phyloP scores from a whole-genome alignment of 2,113 vertebrate species.

The Grammatotria lemairii region DNA sequence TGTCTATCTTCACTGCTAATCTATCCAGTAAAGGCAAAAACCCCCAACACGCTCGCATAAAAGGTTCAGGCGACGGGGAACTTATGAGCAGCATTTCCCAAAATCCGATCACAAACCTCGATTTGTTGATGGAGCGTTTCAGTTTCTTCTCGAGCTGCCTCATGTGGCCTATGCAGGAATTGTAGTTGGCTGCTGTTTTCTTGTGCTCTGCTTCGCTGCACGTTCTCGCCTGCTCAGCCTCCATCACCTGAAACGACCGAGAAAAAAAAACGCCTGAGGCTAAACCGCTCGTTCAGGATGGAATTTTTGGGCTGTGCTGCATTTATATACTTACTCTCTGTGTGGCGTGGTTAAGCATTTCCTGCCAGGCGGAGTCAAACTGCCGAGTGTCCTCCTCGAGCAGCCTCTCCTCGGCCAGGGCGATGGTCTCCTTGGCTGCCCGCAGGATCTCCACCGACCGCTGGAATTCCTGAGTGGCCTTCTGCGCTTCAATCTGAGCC shows the following conservation, averaged over 20 bases:
- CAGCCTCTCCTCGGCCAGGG: conserved; percentile 86
- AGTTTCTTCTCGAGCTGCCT: conserved; percentile 93
- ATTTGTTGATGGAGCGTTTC: conserved; percentile 93
- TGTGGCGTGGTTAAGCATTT: conserved; percentile 98
- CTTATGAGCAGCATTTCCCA: neutral
- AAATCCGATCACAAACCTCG: conserved; percentile 72
- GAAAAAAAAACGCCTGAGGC: neutral
- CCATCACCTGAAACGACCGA: conserved; percentile 82
- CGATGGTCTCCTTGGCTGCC: conserved; percentile 93
- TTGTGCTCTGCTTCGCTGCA: conserved; percentile 85
- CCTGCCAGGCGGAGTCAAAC: conserved; percentile 97
- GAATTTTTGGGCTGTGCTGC: neutral
- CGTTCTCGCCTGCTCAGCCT: conserved; percentile 87
- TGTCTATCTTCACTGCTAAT: neutral
- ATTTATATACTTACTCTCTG: conserved; percentile 76
- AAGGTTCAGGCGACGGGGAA: neutral
- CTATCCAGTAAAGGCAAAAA: neutral
- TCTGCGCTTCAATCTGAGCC: conserved; percentile 93
- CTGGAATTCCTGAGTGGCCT: conserved; percentile 94
- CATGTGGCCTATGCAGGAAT: conserved; percentile 86
- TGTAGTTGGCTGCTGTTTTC: conserved; percentile 88
- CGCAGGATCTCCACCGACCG: conserved; percentile 89
- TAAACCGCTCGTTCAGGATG: neutral
- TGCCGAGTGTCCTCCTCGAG: conserved; percentile 92
- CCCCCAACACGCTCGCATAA: neutral